Evolutionary conservation across 2,797 vertebrate genomes (phyloP), one percentile per base, ranked within the genome.

Genomic region (Buphagus erythrorhynchus): DNA sequence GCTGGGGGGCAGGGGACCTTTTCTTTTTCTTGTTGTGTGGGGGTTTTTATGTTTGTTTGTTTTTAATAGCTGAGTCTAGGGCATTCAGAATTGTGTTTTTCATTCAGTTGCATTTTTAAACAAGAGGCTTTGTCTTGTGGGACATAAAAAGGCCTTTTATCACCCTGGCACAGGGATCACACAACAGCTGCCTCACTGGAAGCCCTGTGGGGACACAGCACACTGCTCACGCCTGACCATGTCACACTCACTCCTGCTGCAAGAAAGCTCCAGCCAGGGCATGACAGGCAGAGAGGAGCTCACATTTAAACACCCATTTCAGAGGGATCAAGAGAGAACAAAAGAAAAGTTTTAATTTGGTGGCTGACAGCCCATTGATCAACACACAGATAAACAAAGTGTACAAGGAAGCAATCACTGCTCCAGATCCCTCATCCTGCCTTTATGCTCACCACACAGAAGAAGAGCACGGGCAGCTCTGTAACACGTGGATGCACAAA

Each of bases 41-140:
- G 22, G 48, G 10, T 3, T 43, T 82, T 51, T 65, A 57, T 76
- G 13, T 66, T 89, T 89, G 86, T 94, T 95, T 90, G 72, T 33
- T 92, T 96, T 86, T 86, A 90, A 86, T 81, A 95, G 95, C 92
- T 66, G 83, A 86, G 69, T 54, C 79, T 42, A 77, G 31, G 46
- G 69, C 86, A 84, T 90, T 92, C 69, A 88, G 91, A 92, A 92
- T 63, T 8, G 0, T 78, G 80, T 75, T 97, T 94, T 90, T 93
- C 88, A 95, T 92, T 93, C 94, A 97, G 66, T 55, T 84, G 71
- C 80, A 36, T 75, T 86, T 95, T 93, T 35, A 73, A 94, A 97
- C 92, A 94, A 95, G 81, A 86, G 83, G 62, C 92, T 97, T 95
- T 97, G 91, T 96, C 84, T 79, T 69, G 54, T 21, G 1, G 3